These are phyloP conservation scores for Propsilocerus akamusi DNA, from an alignment of 1,140 invertebrate genomes.

Conservation along the genomic window DNA sequence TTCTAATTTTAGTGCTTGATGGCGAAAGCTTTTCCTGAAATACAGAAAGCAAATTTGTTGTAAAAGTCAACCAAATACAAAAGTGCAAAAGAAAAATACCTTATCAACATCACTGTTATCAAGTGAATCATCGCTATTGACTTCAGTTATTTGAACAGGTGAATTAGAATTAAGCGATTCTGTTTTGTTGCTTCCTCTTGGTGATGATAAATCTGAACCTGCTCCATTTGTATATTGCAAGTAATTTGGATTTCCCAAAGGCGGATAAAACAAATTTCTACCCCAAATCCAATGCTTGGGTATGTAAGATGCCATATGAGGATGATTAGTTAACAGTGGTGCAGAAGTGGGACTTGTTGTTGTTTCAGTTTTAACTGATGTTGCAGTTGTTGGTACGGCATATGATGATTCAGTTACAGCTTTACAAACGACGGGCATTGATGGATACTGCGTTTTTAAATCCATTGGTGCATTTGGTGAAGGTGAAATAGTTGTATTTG, in stretches of 20 bases:
- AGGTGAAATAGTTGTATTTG: background rate
- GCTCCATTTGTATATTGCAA: too few relatives aligned
- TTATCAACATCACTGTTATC: slow-evolving; percentile 2
- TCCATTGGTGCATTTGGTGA: background rate
- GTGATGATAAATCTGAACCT: background rate
- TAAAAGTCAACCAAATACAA: background rate
- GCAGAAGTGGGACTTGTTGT: background rate
- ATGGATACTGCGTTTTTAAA: background rate
- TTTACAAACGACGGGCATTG: background rate
- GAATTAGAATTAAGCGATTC: background rate
- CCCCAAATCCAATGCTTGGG: background rate
- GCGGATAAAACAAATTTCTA: background rate
- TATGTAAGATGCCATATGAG: background rate
- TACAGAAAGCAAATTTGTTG: background rate
- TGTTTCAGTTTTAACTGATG: background rate
- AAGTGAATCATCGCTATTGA: slow-evolving; percentile 6
- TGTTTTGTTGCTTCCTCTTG: background rate
- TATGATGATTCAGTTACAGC: background rate
- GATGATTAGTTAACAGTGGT: background rate
- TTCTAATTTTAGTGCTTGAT: slow-evolving; percentile 29
- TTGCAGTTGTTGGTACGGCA: background rate
- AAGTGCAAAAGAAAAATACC: background rate
- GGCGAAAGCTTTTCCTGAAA: background rate
- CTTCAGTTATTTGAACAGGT: background rate
- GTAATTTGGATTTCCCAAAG: background rate